A percentile compares a stretch with the other conserved stretches of the same genome.
Conservation (phyloP, 2,113 vertebrate genomes). For the Podarcis muralis region DNA sequence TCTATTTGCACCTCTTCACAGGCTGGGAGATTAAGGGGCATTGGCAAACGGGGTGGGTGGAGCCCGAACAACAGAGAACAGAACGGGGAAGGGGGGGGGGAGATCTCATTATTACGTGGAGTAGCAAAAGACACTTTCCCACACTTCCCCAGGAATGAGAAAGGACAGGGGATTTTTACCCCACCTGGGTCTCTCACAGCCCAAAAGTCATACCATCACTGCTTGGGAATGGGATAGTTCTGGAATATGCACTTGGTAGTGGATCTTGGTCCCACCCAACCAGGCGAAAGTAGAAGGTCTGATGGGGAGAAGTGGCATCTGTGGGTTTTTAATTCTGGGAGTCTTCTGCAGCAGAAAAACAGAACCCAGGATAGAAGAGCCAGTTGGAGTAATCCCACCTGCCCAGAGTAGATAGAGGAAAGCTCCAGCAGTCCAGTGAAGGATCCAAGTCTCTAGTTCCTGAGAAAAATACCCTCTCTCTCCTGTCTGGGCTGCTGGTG, state of each 20-base stretch:
- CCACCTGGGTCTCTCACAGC: not conserved
- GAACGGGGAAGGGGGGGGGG: not conserved
- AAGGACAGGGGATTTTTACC: not conserved
- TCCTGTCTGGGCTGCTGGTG: not conserved
- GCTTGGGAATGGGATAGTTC: not conserved
- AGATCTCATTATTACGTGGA: not conserved
- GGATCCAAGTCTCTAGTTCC: not conserved
- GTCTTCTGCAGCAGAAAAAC: not conserved
- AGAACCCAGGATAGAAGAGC: not conserved
- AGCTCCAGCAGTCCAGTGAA: not conserved
- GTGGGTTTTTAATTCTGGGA: not conserved
- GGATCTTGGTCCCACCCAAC: not conserved
- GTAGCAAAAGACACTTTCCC: not conserved
- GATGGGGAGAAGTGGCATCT: not conserved
- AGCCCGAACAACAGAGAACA: not conserved
- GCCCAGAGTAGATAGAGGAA: not conserved
- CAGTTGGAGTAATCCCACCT: not conserved
- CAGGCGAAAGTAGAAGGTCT: not conserved
- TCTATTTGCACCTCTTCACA: not conserved
- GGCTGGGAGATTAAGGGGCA: not conserved
- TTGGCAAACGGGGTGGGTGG: not conserved
- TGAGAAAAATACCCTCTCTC: not conserved
- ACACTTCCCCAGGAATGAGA: not conserved
- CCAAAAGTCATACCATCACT: not conserved
- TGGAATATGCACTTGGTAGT: not conserved